Conservation (phyloP, 37 sponge, comb jelly and placozoan genomes). For the Beroe forskalii region DNA sequence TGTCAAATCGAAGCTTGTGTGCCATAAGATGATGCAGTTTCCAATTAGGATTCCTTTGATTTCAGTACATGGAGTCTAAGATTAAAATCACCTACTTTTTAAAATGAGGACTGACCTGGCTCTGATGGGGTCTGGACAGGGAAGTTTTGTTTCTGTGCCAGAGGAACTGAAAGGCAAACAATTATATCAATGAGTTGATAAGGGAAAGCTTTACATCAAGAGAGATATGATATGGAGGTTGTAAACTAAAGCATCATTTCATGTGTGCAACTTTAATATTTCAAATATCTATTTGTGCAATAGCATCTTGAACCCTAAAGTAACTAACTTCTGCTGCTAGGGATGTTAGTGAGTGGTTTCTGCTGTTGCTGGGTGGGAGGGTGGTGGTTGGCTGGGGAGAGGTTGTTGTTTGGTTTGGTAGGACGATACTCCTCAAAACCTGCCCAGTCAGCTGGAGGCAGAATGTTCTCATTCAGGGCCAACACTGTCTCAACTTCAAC, state of each 20-base stretch:
- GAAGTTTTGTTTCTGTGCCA: conserved; percentile 46
- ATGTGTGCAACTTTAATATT: too few relatives aligned
- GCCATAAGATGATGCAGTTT: too few relatives aligned
- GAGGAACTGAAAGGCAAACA: conserved; percentile 35
- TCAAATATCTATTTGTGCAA: too few relatives aligned
- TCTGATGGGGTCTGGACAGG: conserved; percentile 29
- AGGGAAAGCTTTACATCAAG: too few relatives aligned
- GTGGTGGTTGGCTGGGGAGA: background rate
- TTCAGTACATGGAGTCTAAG: too few relatives aligned
- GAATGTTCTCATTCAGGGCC: conserved; percentile 27
- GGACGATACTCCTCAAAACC: conserved; percentile 23
- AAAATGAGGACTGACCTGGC: conserved; percentile 10
- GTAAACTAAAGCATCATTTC: too few relatives aligned
- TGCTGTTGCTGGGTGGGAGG: conserved; percentile 10
- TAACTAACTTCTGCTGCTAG: conserved; percentile 12
- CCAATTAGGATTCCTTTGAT: too few relatives aligned
- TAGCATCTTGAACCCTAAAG: too few relatives aligned
- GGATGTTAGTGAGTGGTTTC: background rate
- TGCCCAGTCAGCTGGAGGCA: conserved; percentile 47
- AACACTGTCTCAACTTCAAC: conserved; percentile 51
- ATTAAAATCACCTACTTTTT: too few relatives aligned
- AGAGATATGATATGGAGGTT: too few relatives aligned
- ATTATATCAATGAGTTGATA: too few relatives aligned
- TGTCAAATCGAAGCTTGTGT: too few relatives aligned
- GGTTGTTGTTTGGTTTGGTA: background rate